These are phyloP conservation scores for Harpalus rufipes DNA, from an alignment of 2,888 invertebrate genomes.

Conservation along the genomic window DNA sequence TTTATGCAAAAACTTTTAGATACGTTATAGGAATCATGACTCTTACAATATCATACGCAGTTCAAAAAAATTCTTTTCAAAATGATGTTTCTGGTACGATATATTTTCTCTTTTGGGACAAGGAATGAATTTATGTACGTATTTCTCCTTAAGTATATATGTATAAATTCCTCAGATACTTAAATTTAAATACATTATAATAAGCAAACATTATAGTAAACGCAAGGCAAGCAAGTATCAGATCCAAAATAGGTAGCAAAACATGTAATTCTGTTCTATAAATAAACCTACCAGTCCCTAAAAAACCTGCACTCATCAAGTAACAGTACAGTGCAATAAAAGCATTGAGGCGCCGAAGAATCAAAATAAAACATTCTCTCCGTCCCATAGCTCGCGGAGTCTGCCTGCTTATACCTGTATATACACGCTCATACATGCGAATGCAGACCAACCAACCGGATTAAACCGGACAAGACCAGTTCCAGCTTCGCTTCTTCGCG, in stretches of 20 bases:
- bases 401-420: not conserved
- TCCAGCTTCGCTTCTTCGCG: not conserved
- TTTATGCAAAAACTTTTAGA: too few species aligned
- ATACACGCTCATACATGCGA: not conserved
- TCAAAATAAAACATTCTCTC: not conserved
- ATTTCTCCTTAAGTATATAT: not conserved
- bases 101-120: not conserved
- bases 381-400: conserved; percentile 7
- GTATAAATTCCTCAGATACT: too few species aligned
- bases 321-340: conserved; percentile 2
- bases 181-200: too few species aligned
- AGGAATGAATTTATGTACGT: not conserved
- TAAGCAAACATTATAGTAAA: not conserved
- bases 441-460: conserved; percentile 16
- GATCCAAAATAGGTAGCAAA: not conserved
- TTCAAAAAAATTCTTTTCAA: too few species aligned
- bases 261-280: not conserved
- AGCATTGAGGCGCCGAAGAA: not conserved
- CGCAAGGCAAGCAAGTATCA: not conserved
- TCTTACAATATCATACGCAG: too few species aligned
- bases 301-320: conserved; percentile 5
- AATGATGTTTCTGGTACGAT: too few species aligned
- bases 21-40: too few species aligned
- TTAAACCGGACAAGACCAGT: conserved; percentile 50
- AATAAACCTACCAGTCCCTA: not conserved